Percentiles rank a stretch among this genome's conserved stretches.
phyloP scores from a whole-genome alignment of 1,140 invertebrate species.

The Macrosteles quadrilineatus region DNA sequence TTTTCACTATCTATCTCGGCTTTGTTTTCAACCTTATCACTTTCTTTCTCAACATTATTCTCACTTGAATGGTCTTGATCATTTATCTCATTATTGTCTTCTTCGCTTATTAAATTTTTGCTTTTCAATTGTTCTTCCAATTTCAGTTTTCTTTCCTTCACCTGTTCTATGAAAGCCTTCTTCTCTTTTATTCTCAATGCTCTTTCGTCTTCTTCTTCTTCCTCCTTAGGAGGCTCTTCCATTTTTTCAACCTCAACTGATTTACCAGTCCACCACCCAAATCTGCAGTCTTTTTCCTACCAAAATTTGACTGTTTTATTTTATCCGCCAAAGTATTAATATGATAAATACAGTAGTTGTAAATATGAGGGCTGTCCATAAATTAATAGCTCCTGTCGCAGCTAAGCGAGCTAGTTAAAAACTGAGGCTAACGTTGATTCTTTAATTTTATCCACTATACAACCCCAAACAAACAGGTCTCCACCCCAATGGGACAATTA shows the following conservation, averaged over 20 bases:
- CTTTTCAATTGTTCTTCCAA: constrained; percentile 5
- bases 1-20: too few relatives aligned
- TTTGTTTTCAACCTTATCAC: too few relatives aligned
- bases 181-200: constrained; percentile 38
- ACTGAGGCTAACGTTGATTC: too few relatives aligned
- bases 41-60: constrained; percentile 27
- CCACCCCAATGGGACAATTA: too few relatives aligned
- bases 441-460: too few relatives aligned
- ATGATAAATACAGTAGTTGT: too few relatives aligned
- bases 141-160: constrained; percentile 30
- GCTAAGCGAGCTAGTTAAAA: too few relatives aligned
- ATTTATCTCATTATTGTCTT: constrained; percentile 17
- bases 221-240: constrained; percentile 27
- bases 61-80: constrained; percentile 14
- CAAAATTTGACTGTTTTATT: background rate
- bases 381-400: too few relatives aligned
- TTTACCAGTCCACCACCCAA: constrained; percentile 44
- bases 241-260: constrained; percentile 40
- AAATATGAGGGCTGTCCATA: too few relatives aligned
- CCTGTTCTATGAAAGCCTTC: constrained; percentile 34
- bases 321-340: too few relatives aligned
- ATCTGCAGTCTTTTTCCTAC: constrained; percentile 39
- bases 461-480: too few relatives aligned
- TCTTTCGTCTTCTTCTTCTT: constrained; percentile 37
- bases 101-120: constrained; percentile 22